Percentiles rank a stretch among this genome's conserved stretches.
These are phyloP conservation scores for Eira barbara DNA, from an alignment of 2,113 vertebrate species.

Conservation along the genomic window DNA sequence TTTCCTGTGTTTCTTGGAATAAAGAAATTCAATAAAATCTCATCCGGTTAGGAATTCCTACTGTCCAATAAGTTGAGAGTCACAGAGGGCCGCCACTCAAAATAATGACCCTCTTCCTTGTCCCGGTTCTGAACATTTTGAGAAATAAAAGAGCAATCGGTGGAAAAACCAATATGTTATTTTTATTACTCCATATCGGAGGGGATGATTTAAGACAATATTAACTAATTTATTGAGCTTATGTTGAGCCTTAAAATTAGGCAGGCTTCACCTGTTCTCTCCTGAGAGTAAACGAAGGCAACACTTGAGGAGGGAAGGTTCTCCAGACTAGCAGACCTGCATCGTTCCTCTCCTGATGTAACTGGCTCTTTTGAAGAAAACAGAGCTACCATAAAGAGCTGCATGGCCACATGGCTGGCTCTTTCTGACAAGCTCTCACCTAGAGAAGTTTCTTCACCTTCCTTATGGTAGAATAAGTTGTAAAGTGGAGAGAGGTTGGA, in stretches of 20 bases:
- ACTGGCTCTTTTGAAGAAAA: not conserved
- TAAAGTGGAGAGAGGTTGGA: rapidly evolving
- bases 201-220: not conserved
- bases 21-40: not conserved
- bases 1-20: not conserved
- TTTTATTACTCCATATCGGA: not conserved
- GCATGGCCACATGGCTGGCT: not conserved
- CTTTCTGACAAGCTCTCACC: not conserved
- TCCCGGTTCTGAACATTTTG: not conserved
- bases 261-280: not conserved
- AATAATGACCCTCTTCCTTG: not conserved
- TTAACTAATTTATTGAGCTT: not conserved
- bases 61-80: not conserved
- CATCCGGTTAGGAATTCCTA: not conserved
- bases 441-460: not conserved
- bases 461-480: not conserved
- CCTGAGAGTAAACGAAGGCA: not conserved
- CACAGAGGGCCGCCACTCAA: not conserved
- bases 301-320: not conserved
- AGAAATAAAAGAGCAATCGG: not conserved
- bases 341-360: not conserved
- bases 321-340: not conserved
- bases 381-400: not conserved
- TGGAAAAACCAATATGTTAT: not conserved
- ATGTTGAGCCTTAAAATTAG: not conserved